Conservation (phyloP, 2,888 invertebrate species). For the Plebejus anna region DNA sequence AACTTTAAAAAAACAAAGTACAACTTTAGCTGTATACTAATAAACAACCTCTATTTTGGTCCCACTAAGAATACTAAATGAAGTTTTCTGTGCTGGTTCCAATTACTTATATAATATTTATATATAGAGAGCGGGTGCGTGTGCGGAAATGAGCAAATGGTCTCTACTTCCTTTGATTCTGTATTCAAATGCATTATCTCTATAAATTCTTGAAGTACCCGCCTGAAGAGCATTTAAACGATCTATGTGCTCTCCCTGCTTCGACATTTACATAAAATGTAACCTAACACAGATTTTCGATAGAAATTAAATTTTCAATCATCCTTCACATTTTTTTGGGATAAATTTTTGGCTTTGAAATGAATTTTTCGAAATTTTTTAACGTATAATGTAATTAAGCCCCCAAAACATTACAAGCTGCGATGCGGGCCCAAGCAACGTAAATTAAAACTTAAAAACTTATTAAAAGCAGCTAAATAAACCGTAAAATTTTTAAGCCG, state of each 20-base stretch:
- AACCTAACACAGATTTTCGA: neutral
- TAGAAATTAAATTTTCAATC: too few species aligned
- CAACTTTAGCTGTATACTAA: neutral
- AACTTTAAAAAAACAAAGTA: too few species aligned
- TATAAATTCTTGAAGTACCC: neutral
- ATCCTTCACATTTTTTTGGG: too few species aligned
- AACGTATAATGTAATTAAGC: neutral
- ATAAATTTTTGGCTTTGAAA: too few species aligned
- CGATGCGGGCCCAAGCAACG: neutral
- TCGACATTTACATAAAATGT: neutral
- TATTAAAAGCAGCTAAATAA: slow-evolving; percentile 4
- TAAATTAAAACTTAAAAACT: slow-evolving; percentile 8
- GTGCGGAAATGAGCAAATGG: slow-evolving; percentile 45
- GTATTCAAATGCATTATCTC: slow-evolving; percentile 32
- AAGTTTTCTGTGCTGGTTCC: neutral
- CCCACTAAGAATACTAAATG: slow-evolving; percentile 3
- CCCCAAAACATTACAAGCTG: neutral
- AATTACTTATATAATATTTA: neutral
- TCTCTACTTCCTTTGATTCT: slow-evolving; percentile 58
- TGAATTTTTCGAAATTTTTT: too few species aligned
- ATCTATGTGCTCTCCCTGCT: too few species aligned
- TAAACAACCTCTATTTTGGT: neutral
- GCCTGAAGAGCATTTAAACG: neutral
- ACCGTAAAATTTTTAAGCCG: neutral
- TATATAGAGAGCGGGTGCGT: slow-evolving; percentile 36